These are phyloP conservation scores for human DNA, from an alignment of 2,113 vertebrate species.

Conservation along the genomic window GRCh38 chr12:118684501-118685000, in stretches of 20 bases:
- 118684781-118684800: neutral
- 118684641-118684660: neutral
- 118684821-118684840: neutral
- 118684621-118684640: neutral
- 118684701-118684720: neutral
- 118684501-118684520: neutral
- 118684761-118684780: neutral
- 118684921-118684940: neutral
- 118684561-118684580: neutral
- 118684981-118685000: neutral
- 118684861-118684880: neutral
- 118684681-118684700: neutral
- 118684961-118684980: neutral
- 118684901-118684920: too few species aligned
- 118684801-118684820: accelerated
- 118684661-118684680: neutral
- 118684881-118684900: neutral
- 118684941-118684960: neutral
- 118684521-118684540: neutral
- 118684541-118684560: neutral
- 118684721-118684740: neutral
- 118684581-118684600: neutral
- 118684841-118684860: too few species aligned
- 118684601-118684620: neutral
- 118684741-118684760: neutral